Evolutionary conservation across 1,140 invertebrate species (phyloP), one percentile per base, ranked within the genome.

Genomic region (Chrysoperla carnea): DNA sequence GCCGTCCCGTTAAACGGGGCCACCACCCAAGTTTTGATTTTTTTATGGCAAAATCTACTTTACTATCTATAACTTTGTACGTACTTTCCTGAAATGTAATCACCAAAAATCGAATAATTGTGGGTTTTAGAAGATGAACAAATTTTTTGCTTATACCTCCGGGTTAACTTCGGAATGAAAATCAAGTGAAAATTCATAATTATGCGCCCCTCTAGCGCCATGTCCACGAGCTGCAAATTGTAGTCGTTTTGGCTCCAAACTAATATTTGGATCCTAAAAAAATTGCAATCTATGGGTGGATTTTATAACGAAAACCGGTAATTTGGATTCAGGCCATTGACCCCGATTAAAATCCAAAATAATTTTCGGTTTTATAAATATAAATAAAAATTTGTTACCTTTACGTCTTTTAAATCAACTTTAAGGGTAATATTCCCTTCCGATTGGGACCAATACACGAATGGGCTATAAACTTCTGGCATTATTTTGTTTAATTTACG

Each of bases 371-470:
- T n/a, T n/a, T n/a, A n/a, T n/a, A n/a, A n/a, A n/a, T n/a, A n/a
- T n/a, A n/a, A n/a, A n/a, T n/a, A n/a, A 41, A 12, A 41, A 37
- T 28, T 36, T 45, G 36, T 60, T 69, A 82, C 80, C 63, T 74
- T 66, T 27, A 80, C 80, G 66, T 90, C 80, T 58, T 79, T 82
- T 35, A 93, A 67, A 57, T 91, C 88, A 42, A 93, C 75, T 62
- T 81, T 84, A 8, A 93, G 59, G 13, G 75, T 79, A 29, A 93
- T 58, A 46, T 68, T 68, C 48, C 72, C 66, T 52, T 79, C 76
- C 29, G 81, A 88, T 72, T 93, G 88, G 9, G 87, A 84, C 88
- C 89, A 95, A 61, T 88, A 92, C 1, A 93, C 85, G 60, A 90
- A 87, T 4, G 88, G 88, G 58, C 78, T 84, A 35, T 76, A 52